phyloP scores from a whole-genome alignment of 2,888 invertebrate species.

The Eristalis tenax region DNA sequence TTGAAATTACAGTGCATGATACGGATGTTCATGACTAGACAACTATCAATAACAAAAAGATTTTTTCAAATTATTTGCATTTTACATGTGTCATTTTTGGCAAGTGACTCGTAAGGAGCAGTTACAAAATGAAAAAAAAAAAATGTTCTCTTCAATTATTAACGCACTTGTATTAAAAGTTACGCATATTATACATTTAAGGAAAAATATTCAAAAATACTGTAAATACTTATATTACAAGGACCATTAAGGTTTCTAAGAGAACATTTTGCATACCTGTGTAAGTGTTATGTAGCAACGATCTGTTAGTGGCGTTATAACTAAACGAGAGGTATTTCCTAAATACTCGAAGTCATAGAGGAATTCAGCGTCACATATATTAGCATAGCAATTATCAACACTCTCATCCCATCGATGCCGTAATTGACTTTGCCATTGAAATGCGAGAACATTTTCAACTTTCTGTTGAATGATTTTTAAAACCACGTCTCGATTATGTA shows the following conservation, averaged over 20 bases:
- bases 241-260: too few species aligned
- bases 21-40: too few species aligned
- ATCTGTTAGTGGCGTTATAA: conserved; percentile 97
- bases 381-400: conserved; percentile 91
- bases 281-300: conserved; percentile 97
- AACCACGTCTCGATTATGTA: conserved; percentile 97
- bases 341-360: conserved; percentile 96
- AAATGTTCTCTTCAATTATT: too few species aligned
- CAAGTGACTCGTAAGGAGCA: too few species aligned
- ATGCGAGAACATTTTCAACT: conserved; percentile 90
- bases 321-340: conserved; percentile 95
- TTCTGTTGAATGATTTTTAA: conserved; percentile 91
- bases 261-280: conserved; percentile 83
- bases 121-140: background rate
- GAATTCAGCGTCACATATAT: conserved; percentile 97
- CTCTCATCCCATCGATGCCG: conserved; percentile 90
- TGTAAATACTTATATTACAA: too few species aligned
- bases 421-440: conserved; percentile 96
- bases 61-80: too few species aligned
- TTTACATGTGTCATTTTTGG: too few species aligned
- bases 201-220: too few species aligned
- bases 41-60: too few species aligned
- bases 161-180: too few species aligned
- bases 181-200: too few species aligned
- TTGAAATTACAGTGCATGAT: too few species aligned